Conservation (phyloP, 2,797 vertebrate species). For the Pteropus rufus region DNA sequence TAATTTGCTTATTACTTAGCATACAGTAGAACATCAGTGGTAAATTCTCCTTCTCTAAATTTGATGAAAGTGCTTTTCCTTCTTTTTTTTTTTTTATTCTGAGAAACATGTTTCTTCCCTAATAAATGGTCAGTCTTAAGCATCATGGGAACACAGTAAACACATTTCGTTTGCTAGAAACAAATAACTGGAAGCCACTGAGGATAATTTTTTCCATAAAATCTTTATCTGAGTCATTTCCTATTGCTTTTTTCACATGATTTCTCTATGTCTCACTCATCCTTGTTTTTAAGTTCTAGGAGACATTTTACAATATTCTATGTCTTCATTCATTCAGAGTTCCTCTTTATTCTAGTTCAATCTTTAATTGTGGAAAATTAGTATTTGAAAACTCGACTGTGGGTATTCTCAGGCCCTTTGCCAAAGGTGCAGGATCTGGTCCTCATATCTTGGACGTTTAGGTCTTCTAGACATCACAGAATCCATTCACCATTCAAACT, state of each 20-base stretch:
- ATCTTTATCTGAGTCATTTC: neutral
- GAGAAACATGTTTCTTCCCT: neutral
- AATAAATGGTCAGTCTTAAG: neutral
- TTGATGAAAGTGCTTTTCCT: neutral
- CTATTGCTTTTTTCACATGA: rapidly evolving
- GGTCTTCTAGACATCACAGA: neutral
- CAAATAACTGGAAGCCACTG: neutral
- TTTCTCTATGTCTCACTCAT: neutral
- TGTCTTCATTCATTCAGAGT: neutral
- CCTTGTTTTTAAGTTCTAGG: neutral
- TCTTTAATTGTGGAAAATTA: neutral
- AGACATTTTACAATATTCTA: neutral
- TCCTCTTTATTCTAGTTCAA: neutral
- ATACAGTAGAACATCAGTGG: neutral
- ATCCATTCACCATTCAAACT: neutral
- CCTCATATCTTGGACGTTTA: neutral
- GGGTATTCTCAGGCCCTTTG: neutral
- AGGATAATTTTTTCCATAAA: neutral
- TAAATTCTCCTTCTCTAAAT: neutral
- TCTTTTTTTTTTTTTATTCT: neutral
- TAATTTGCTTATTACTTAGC: conserved; percentile 6
- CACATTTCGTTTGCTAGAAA: neutral
- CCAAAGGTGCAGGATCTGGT: neutral
- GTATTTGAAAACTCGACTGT: neutral
- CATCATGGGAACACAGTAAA: neutral